Evolutionary conservation across 2,113 vertebrate species (phyloP).

Genomic region (Aramus guarauna): DNA sequence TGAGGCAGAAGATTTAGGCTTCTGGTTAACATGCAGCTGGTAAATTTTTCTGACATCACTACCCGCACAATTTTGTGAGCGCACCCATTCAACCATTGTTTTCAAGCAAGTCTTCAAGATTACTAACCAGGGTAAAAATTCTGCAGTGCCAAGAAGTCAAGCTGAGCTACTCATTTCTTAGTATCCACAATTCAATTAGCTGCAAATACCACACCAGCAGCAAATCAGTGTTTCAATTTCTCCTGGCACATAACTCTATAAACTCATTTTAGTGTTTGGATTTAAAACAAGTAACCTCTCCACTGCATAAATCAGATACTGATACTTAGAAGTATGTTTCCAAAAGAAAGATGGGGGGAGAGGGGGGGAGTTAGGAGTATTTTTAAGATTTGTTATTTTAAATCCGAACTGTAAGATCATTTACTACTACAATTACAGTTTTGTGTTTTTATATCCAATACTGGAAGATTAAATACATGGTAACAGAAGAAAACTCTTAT

Average conservation of each 20-base stretch:
- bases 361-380: background rate
- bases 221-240: constrained; percentile 33
- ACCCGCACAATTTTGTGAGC: constrained; percentile 1
- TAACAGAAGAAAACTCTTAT: background rate
- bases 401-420: background rate
- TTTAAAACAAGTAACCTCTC: background rate
- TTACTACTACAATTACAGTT: background rate
- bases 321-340: background rate
- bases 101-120: constrained; percentile 37
- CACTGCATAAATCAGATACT: background rate
- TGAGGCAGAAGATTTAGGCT: background rate
- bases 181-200: constrained; percentile 32
- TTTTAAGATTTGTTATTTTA: background rate
- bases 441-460: background rate
- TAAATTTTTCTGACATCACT: constrained; percentile 30
- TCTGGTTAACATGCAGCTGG: constrained; percentile 4
- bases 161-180: constrained; percentile 31
- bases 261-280: background rate
- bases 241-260: background rate
- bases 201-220: constrained; percentile 42
- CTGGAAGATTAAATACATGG: background rate
- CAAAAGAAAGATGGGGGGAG: background rate
- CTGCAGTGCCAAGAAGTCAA: constrained; percentile 43
- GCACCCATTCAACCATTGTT: background rate
- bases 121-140: constrained; percentile 43